Percentiles rank a stretch among this genome's conserved stretches.
phyloP scores from a whole-genome alignment of 2,888 invertebrate species.

The Orchesella flavescens region DNA sequence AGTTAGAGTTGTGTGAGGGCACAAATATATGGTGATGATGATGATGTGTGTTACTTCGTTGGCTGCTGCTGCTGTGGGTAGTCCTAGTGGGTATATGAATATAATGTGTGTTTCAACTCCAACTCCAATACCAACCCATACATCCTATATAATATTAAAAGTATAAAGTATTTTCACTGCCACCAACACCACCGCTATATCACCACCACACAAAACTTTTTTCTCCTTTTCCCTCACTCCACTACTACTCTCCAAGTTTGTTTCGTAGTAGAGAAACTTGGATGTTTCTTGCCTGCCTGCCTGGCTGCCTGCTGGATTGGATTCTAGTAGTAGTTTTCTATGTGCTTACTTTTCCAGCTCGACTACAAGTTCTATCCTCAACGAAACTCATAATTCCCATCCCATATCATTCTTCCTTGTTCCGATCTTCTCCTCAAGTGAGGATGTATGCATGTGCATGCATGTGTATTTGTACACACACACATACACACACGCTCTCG shows the following conservation, averaged over 20 bases:
- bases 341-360: not conserved
- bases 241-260: not conserved
- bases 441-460: not conserved
- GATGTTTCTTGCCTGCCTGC: not conserved
- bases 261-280: not conserved
- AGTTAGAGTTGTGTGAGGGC: not conserved
- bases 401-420: conserved; percentile 49
- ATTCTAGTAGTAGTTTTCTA: not conserved
- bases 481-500: conserved; percentile 13
- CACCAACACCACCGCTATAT: conserved; percentile 31
- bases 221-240: not conserved
- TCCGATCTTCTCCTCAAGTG: conserved; percentile 13
- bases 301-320: too few relatives aligned
- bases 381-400: conserved; percentile 54
- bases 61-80: too few relatives aligned
- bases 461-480: conserved; percentile 38
- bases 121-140: not conserved
- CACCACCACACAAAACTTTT: conserved; percentile 34
- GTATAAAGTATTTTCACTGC: conserved; percentile 33
- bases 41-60: too few relatives aligned
- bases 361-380: conserved; percentile 9
- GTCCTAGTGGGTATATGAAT: not conserved
- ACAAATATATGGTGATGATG: too few relatives aligned
- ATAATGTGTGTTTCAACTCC: not conserved
- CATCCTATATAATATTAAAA: not conserved